phyloP scores from a whole-genome alignment of 2,113 vertebrate genomes.

The Pseudopodoces humilis region DNA sequence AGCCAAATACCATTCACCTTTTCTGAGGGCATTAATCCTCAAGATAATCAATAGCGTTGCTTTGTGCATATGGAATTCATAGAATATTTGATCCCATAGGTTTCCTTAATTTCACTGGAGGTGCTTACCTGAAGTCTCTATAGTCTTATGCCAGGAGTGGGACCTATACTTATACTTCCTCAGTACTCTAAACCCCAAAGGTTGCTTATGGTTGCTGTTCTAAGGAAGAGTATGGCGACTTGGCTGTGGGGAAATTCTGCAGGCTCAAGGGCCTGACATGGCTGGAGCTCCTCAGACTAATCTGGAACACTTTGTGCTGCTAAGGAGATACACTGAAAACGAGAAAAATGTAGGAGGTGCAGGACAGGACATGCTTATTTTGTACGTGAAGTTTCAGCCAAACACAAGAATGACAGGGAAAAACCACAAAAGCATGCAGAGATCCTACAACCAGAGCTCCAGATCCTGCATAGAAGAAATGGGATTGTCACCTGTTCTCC shows the following conservation, averaged over 20 bases:
- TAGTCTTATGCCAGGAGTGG: neutral
- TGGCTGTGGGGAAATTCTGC: neutral
- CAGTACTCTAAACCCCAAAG: neutral
- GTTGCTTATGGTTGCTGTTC: neutral
- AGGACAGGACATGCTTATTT: neutral
- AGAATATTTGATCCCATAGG: neutral
- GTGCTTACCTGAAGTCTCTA: neutral
- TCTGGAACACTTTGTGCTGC: neutral
- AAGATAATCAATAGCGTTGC: neutral
- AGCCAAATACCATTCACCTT: neutral
- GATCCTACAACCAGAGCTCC: neutral
- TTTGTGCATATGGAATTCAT: neutral
- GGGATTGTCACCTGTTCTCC: constrained; percentile 22
- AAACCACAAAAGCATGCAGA: neutral
- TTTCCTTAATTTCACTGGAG: neutral
- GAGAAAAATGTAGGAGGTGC: neutral
- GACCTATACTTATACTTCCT: neutral
- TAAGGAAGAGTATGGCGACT: neutral
- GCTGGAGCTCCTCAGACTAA: neutral
- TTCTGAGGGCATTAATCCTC: neutral
- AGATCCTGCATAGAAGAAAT: neutral
- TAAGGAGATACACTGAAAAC: neutral
- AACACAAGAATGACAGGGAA: neutral
- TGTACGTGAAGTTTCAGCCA: neutral
- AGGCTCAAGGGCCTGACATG: neutral